phyloP scores from a whole-genome alignment of 1,140 invertebrate species.

The Microplitis demolitor region DNA sequence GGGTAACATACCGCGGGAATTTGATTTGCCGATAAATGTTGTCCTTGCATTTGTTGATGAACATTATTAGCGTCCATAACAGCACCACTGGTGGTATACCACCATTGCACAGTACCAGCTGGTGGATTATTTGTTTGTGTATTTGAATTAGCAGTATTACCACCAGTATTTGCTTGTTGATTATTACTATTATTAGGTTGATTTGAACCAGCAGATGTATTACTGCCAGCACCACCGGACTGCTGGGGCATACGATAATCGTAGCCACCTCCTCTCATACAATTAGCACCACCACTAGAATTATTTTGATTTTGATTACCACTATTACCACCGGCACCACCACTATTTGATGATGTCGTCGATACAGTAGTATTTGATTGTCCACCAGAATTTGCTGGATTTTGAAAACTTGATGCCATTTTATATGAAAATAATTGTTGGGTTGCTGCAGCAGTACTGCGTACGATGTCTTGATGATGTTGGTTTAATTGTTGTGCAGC shows the following conservation, averaged over 20 bases:
- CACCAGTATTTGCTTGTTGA: constrained; percentile 54
- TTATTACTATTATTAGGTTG: constrained; percentile 50
- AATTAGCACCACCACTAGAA: constrained; percentile 43
- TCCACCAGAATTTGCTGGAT: constrained; percentile 65
- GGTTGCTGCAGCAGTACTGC: constrained; percentile 66
- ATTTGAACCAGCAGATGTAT: constrained; percentile 34
- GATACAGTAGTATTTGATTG: constrained; percentile 56
- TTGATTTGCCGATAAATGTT: constrained; percentile 53
- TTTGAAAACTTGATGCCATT: constrained; percentile 81
- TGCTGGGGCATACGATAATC: constrained; percentile 64
- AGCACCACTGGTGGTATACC: constrained; percentile 61
- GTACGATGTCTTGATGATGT: constrained; percentile 59
- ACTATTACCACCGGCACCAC: no score
- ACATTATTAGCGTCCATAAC: constrained; percentile 62
- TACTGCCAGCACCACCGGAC: constrained; percentile 30
- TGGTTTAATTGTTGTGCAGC: constrained; percentile 49
- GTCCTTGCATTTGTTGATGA: constrained; percentile 63
- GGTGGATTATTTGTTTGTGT: constrained; percentile 56
- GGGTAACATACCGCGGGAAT: constrained; percentile 49
- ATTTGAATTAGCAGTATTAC: constrained; percentile 31
- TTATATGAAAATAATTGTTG: constrained; percentile 83
- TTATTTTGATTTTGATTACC: no score
- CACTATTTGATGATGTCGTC: constrained; percentile 49
- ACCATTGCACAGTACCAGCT: constrained; percentile 69
- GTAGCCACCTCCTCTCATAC: constrained; percentile 61